These are phyloP conservation scores for Malthinus flaveolus DNA, from an alignment of 2,888 invertebrate species.

Conservation along the genomic window DNA sequence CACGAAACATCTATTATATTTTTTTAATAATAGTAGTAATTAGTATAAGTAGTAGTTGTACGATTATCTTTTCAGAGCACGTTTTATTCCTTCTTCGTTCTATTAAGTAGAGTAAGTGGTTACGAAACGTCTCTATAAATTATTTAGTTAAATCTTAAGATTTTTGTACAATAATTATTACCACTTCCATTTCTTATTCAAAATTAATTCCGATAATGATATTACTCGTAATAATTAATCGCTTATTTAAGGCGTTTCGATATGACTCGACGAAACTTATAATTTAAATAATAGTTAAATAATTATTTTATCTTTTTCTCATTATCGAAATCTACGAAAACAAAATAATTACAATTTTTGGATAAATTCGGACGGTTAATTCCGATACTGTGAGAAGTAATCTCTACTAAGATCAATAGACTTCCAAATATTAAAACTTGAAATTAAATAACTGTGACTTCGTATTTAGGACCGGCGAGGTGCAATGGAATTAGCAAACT, in stretches of 20 bases:
- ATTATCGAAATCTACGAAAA: too few species aligned
- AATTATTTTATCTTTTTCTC: not conserved
- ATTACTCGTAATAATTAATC: slow-evolving; percentile 4
- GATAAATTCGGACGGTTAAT: too few species aligned
- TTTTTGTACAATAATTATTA: slow-evolving; percentile 26
- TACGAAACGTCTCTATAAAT: slow-evolving; percentile 5
- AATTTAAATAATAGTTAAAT: not conserved
- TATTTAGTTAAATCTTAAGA: slow-evolving; percentile 10
- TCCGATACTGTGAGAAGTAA: too few species aligned
- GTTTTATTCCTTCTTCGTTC: slow-evolving; percentile 4
- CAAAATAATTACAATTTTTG: too few species aligned
- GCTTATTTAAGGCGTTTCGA: slow-evolving; percentile 22
- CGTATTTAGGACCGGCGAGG: too few species aligned
- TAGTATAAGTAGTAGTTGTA: slow-evolving; percentile 27
- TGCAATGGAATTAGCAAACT: too few species aligned
- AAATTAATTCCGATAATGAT: slow-evolving; percentile 19
- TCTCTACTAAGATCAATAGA: too few species aligned
- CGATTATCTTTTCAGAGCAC: slow-evolving; percentile 30
- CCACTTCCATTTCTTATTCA: slow-evolving; percentile 11
- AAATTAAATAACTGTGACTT: too few species aligned
- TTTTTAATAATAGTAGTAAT: slow-evolving; percentile 7
- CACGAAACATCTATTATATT: slow-evolving; percentile 47
- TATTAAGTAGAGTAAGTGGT: slow-evolving; percentile 2
- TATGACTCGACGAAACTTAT: slow-evolving; percentile 18
- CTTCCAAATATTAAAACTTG: too few species aligned